These are phyloP conservation scores for Ditylenchus weischeri DNA, from an alignment of 2,888 invertebrate species.

Conservation along the genomic window DNA sequence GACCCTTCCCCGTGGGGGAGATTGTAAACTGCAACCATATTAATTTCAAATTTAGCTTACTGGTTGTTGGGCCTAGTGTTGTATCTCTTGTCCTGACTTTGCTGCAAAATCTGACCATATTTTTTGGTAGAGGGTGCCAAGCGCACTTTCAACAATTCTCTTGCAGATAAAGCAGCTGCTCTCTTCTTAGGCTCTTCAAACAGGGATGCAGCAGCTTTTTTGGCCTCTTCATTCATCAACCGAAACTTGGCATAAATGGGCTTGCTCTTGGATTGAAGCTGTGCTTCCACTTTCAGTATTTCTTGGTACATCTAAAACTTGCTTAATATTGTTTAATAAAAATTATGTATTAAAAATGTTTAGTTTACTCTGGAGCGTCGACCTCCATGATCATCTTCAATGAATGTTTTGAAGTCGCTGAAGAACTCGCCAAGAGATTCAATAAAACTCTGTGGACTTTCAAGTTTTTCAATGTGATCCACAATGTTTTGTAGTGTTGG, in stretches of 20 bases:
- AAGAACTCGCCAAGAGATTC: neutral
- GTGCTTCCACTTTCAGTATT: neutral
- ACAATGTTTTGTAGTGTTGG: conserved; percentile 1
- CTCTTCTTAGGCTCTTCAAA: conserved; percentile 1
- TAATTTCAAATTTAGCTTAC: neutral
- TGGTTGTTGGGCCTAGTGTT: conserved; percentile 6
- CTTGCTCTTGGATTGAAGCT: conserved; percentile 3
- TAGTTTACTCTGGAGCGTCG: neutral
- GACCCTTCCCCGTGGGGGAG: too few relatives aligned
- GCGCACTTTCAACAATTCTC: conserved; percentile 1
- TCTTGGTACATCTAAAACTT: conserved; percentile 8
- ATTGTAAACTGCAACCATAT: too few relatives aligned
- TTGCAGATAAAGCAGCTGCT: conserved; percentile 1
- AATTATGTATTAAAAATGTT: neutral
- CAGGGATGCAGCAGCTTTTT: neutral
- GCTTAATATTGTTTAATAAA: too few relatives aligned
- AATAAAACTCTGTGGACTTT: neutral
- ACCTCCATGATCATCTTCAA: conserved; percentile 3
- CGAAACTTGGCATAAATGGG: conserved; percentile 7
- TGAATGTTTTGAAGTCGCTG: conserved; percentile 5
- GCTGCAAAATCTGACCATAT: neutral
- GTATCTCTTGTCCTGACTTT: neutral
- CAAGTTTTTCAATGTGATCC: neutral
- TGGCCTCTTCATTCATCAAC: conserved; percentile 3
- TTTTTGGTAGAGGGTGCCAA: neutral